Evolutionary conservation across 2,888 invertebrate genomes (phyloP).

Genomic region (Frankliniella fusca): DNA sequence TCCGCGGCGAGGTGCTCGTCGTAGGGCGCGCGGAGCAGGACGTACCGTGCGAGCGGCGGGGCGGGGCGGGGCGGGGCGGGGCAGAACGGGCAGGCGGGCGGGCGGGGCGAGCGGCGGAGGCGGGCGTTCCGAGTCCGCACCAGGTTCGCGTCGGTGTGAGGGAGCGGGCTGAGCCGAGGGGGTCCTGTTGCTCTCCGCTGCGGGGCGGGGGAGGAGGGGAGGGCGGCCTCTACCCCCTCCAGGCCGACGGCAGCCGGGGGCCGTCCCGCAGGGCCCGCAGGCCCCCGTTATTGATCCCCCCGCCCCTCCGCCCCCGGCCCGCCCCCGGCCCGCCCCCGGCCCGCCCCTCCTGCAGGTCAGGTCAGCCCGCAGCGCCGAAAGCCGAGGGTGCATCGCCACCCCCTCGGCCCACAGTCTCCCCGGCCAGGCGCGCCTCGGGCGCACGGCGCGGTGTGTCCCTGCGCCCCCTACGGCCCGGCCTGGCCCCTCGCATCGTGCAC

Average conservation of each 20-base stretch:
- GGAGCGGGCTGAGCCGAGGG: neutral
- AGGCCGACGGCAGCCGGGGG: neutral
- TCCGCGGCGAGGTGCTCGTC: neutral
- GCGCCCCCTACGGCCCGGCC: no score
- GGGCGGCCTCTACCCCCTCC: neutral
- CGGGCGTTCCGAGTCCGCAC: neutral
- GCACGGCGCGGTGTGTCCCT: no score
- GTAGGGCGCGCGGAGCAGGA: neutral
- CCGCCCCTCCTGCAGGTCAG: neutral
- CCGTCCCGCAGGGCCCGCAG: neutral
- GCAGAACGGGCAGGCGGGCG: neutral
- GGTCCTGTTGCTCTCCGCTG: neutral
- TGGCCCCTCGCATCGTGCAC: no score
- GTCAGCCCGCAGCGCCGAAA: no score
- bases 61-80: neutral
- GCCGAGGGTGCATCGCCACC: no score
- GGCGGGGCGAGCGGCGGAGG: neutral
- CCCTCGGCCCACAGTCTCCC: neutral
- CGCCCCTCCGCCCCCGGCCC: neutral
- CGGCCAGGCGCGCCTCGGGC: neutral
- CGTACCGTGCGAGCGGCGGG: neutral
- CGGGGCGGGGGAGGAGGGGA: neutral
- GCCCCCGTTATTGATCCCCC: conserved; percentile 13
- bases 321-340: neutral
- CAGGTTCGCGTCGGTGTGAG: neutral